Evolutionary conservation across 2,888 invertebrate species (phyloP).

Genomic region (Ophion costatus): DNA sequence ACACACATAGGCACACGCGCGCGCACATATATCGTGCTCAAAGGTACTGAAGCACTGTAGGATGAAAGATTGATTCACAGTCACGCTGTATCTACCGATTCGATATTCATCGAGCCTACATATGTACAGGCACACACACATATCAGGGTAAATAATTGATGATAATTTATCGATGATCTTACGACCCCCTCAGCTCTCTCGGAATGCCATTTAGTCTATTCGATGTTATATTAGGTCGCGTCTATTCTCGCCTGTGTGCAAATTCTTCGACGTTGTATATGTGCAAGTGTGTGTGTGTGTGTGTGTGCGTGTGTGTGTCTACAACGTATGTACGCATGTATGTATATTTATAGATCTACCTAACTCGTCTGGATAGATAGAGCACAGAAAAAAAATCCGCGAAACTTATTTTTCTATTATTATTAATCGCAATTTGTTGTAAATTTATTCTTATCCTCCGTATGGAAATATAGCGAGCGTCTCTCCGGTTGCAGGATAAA

Average conservation of each 20-base stretch:
- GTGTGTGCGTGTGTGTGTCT: neutral
- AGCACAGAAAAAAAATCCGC: constrained; percentile 1
- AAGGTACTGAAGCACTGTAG: constrained; percentile 15
- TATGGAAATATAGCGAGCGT: neutral
- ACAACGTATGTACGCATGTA: neutral
- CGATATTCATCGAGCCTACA: constrained; percentile 41
- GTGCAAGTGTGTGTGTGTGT: neutral
- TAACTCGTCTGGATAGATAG: constrained; percentile 15
- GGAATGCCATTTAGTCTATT: constrained; percentile 52
- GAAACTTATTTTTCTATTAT: constrained; percentile 12
- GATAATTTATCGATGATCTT: constrained; percentile 62
- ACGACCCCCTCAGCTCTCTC: constrained; percentile 50
- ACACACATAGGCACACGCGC: neutral
- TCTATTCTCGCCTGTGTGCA: constrained; percentile 13
- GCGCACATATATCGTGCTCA: neutral
- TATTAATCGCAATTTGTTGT: constrained; percentile 18
- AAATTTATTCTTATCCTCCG: constrained; percentile 13
- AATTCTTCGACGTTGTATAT: constrained; percentile 25
- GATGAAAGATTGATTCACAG: constrained; percentile 52
- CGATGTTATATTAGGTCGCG: constrained; percentile 43
- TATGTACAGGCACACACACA: neutral
- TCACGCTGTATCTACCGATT: constrained; percentile 35
- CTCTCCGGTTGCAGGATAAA: constrained; percentile 15
- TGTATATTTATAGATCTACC: constrained; percentile 9
- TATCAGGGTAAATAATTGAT: constrained; percentile 54